Base-by-base conservation (phyloP, 2,888 invertebrate species). In the Pyralis farinalis region DNA sequence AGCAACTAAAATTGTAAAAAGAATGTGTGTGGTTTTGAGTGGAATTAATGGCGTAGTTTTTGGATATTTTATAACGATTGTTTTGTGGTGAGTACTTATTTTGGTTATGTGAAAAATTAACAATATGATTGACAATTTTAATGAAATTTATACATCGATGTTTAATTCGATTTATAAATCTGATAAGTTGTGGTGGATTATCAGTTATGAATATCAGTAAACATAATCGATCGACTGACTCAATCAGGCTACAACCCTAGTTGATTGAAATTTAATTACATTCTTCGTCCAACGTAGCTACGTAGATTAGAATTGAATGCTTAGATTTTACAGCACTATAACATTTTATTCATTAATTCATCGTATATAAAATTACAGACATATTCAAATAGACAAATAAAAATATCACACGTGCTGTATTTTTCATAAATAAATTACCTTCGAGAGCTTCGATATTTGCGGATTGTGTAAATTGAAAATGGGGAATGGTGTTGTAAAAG, bases 271-370 rank as follows among this genome's bases (percentile, higher is more conserved):
- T 70, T 70, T 73, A 70, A 72, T 76, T 74, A 77, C 58, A 75
- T 74, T 80, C 71, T 83, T 86, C 86, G 86, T 86, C 86, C 87
- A 86, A 78, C 63, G 79, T 84, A 84, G 85, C 43, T 47, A 58
- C 46, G 76, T 85, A 85, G 85, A 52, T 57, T 66, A 68, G 63
- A 54, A 55, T 55, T 50, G 54, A 67, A 72, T 75, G 79, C 77
- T 80, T 82, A 78, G 75, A 75, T 77, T 77, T 79, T 63, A 75
- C 75, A 71, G 59, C 68, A 69, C 70, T 42, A 20, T 16, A 16
- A 16, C 16, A 16, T 32, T 20, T 11, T 10, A 21, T 22, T 12
- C 28, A 28, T 3, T 16, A 16, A 16, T 16, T 16, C 16, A 16
- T 16, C 16, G n/a, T n/a, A 12, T 28, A 3, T 30, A 29, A 16